These are phyloP conservation scores for Pongo pygmaeus DNA, from an alignment of 2,113 vertebrate genomes.

Conservation along the genomic window DNA sequence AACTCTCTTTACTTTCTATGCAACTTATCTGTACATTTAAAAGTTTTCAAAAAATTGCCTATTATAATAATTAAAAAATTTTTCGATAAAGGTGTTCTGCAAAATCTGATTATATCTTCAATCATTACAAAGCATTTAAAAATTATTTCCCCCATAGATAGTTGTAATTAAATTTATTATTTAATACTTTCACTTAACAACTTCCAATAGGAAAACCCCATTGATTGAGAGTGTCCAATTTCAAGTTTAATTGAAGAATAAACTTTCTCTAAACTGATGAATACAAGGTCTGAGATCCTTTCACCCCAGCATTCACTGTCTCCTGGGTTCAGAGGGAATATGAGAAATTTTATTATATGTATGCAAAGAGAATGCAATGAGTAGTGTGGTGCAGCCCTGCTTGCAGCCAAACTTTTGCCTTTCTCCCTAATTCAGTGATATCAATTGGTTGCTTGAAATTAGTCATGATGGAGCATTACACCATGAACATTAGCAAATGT, in stretches of 20 bases:
- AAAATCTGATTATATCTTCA: background rate
- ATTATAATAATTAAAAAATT: background rate
- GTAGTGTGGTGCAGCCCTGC: rapidly evolving
- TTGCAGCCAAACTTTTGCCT: background rate
- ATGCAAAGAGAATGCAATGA: background rate
- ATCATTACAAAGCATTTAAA: background rate
- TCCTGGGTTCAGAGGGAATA: background rate
- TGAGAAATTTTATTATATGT: background rate
- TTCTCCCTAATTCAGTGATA: background rate
- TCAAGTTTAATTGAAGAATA: background rate
- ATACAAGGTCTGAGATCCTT: background rate
- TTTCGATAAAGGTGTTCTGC: background rate
- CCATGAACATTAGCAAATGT: background rate
- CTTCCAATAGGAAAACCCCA: background rate
- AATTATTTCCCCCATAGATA: background rate
- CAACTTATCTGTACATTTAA: background rate
- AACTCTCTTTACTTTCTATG: background rate
- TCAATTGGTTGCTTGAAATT: background rate
- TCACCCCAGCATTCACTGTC: background rate
- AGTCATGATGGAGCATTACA: background rate
- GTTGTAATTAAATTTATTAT: background rate
- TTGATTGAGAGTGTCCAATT: background rate
- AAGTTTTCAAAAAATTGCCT: background rate
- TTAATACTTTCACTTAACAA: background rate
- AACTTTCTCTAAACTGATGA: background rate